These are phyloP conservation scores for Eulemur coronatus DNA, from an alignment of 2,797 vertebrate species.

Conservation along the genomic window DNA sequence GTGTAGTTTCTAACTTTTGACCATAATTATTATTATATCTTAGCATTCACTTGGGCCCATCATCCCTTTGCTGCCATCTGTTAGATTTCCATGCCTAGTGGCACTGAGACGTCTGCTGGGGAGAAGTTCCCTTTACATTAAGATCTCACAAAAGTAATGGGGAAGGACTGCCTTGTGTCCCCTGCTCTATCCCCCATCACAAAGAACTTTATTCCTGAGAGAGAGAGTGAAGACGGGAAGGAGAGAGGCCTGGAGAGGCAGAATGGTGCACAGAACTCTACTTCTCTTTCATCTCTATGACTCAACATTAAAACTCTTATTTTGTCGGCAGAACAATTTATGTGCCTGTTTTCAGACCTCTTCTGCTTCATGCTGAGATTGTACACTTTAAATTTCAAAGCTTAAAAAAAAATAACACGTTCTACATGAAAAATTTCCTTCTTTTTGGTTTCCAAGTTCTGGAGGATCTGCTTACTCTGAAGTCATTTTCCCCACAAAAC, in stretches of 20 bases:
- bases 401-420: background rate
- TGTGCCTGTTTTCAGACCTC: background rate
- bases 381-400: conserved; percentile 46
- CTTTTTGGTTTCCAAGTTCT: background rate
- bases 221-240: background rate
- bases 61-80: background rate
- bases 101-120: background rate
- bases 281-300: background rate
- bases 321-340: background rate
- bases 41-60: background rate
- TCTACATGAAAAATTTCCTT: background rate
- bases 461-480: background rate
- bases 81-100: background rate
- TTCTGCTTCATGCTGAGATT: background rate
- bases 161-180: background rate
- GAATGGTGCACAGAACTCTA: background rate
- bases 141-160: background rate
- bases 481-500: background rate
- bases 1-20: background rate
- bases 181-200: background rate
- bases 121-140: background rate
- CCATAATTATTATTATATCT: background rate
- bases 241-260: background rate
- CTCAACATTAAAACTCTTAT: background rate
- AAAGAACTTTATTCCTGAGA: background rate